Base-by-base conservation (phyloP, 2,888 invertebrate species). In the Caenorhabditis zanzibari region DNA sequence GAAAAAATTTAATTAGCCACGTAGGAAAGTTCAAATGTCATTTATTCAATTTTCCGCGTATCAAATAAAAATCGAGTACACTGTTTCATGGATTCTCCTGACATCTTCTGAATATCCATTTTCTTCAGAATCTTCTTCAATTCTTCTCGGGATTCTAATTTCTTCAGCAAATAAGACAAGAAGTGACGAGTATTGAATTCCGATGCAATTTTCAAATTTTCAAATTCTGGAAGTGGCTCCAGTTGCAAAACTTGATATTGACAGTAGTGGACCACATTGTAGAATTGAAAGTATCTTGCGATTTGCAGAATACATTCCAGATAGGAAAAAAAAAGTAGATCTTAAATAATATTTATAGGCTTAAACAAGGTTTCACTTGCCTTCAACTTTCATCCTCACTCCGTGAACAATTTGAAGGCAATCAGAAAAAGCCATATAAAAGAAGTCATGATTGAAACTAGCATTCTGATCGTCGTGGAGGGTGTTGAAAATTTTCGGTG, bases 71-170 rank as follows among this genome's bases (percentile, higher is more conserved):
- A 49, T 22, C 22, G n/a, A 22, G 49, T 22, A 49, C 54, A 54
- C 14, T 26, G 26, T 54, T 54, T 54, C 54, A 54, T 54, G 22
- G 54, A 54, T 54, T 54, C 54, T 10, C 26, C 24, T 10, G 54
- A 14, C 54, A 54, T 54, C 7, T 14, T 9, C 16, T 54, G 54
- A 26, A 54, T n/a, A 26, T 54, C 26, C 26, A 26, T 10, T 2
- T 9, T 14, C 24, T 26, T 14, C 10, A 54, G 10, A 54, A 54
- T 26, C 16, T 14, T 7, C 7, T 54, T 24, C 24, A 54, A 54
- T 26, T 24, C 10, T 26, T 54, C 26, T 14, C 1, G 9, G 4
- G 26, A 24, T 0, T 54, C 22, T 14, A 26, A 10, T 14, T 54
- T 26, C 14, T 26, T 26, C 6, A 54, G 0, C 54, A 24, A 54